Evolutionary conservation across 2,888 invertebrate genomes (phyloP).

Genomic region (Amaurobius ferox): DNA sequence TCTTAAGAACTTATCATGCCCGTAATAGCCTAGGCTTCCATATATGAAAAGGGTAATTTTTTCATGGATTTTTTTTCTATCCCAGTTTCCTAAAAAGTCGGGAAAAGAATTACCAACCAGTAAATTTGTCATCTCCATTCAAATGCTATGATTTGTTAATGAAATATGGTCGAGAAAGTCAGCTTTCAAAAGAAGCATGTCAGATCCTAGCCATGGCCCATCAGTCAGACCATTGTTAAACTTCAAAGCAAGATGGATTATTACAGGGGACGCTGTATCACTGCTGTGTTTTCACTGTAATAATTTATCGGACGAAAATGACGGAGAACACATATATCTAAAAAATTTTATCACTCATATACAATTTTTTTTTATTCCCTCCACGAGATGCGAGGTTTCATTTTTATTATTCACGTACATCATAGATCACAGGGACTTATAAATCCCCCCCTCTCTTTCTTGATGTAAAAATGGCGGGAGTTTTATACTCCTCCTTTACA

Average conservation of each 20-base stretch:
- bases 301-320: slow-evolving; percentile 71
- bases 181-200: slow-evolving; percentile 60
- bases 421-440: slow-evolving; percentile 32
- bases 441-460: slow-evolving; percentile 7
- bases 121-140: slow-evolving; percentile 72
- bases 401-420: slow-evolving; percentile 66
- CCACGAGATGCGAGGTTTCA: slow-evolving; percentile 30
- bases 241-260: slow-evolving; percentile 69
- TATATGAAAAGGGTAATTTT: slow-evolving; percentile 7
- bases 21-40: slow-evolving; percentile 50
- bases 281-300: slow-evolving; percentile 67
- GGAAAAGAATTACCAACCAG: slow-evolving; percentile 30
- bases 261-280: slow-evolving; percentile 45
- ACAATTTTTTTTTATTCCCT: slow-evolving; percentile 14
- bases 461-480: slow-evolving; percentile 12
- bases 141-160: slow-evolving; percentile 72
- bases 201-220: slow-evolving; percentile 36
- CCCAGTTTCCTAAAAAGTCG: slow-evolving; percentile 35
- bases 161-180: slow-evolving; percentile 68
- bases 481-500: neutral
- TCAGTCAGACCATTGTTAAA: slow-evolving; percentile 65
- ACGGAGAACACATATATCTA: slow-evolving; percentile 56
- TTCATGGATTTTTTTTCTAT: slow-evolving; percentile 22
- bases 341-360: slow-evolving; percentile 37
- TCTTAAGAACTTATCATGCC: slow-evolving; percentile 58